Evolutionary conservation across 2,113 vertebrate genomes (phyloP).

Genomic region (Labrus mixtus): DNA sequence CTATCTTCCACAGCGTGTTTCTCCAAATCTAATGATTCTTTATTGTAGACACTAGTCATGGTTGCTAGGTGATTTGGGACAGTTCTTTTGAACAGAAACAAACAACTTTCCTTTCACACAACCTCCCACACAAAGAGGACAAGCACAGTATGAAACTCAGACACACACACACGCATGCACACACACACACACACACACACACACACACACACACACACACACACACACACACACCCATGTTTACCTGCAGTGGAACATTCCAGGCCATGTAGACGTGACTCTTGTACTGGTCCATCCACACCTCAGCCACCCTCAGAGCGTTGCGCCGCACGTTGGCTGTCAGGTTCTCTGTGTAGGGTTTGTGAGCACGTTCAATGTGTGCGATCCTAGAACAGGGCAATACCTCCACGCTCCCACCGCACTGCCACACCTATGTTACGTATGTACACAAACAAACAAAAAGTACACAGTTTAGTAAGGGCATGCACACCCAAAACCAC

Average conservation of each 20-base stretch:
- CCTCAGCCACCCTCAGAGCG: conserved; percentile 92
- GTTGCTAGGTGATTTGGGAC: conserved; percentile 24
- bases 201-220: not conserved
- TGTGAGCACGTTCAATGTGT: conserved; percentile 95
- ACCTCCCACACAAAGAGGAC: not conserved
- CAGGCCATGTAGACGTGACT: conserved; percentile 98
- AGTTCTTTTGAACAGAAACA: conserved; percentile 9
- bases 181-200: not conserved
- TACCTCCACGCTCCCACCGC: conserved; percentile 97
- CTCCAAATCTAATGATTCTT: not conserved
- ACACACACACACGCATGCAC: no score
- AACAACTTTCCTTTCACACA: conserved; percentile 3
- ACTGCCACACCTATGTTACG: conserved; percentile 92
- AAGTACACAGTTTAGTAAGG: not conserved
- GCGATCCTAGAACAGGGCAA: conserved; percentile 94
- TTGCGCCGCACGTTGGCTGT: conserved; percentile 93
- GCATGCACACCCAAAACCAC: not conserved
- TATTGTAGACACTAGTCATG: not conserved
- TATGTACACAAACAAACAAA: not conserved
- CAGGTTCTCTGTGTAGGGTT: conserved; percentile 95
- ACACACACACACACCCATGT: not conserved
- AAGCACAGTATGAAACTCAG: not conserved
- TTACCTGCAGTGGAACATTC: conserved; percentile 94
- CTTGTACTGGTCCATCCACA: conserved; percentile 98
- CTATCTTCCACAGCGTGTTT: not conserved